phyloP scores from a whole-genome alignment of 2,113 vertebrate genomes.

The Thryonomys swinderianus region DNA sequence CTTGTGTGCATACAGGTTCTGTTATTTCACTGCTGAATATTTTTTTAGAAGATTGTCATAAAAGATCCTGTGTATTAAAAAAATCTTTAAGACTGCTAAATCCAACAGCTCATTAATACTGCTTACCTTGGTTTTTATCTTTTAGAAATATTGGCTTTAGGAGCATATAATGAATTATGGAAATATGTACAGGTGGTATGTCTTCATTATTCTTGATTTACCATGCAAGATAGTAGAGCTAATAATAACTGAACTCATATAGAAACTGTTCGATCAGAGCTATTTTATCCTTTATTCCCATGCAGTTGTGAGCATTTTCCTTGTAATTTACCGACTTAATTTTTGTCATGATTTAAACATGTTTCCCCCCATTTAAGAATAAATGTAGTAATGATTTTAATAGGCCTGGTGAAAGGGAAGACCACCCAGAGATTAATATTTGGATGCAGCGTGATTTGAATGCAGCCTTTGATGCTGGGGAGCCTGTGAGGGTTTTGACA shows the following conservation, averaged over 20 bases:
- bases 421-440: conserved; percentile 61
- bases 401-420: conserved; percentile 38
- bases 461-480: conserved; percentile 8
- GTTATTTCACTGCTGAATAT: conserved; percentile 16
- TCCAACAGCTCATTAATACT: conserved; percentile 63
- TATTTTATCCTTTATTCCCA: conserved; percentile 44
- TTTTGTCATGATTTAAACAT: conserved; percentile 51
- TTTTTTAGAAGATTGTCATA: conserved; percentile 66
- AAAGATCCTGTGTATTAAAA: conserved; percentile 47
- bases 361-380: conserved; percentile 39
- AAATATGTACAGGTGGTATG: conserved; percentile 44
- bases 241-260: conserved; percentile 55
- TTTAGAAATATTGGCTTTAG: conserved; percentile 64
- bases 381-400: conserved; percentile 64
- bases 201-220: conserved; percentile 75
- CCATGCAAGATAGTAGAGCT: conserved; percentile 39
- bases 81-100: conserved; percentile 56
- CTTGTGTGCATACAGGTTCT: conserved; percentile 10
- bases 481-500: conserved; percentile 60
- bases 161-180: conserved; percentile 68
- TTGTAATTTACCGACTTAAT: conserved; percentile 56
- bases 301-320: neutral
- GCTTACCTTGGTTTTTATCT: conserved; percentile 61
- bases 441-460: conserved; percentile 50
- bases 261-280: conserved; percentile 22